Evolutionary conservation across 2,888 invertebrate genomes (phyloP).

Genomic region (Hydroisotoma schaefferi): DNA sequence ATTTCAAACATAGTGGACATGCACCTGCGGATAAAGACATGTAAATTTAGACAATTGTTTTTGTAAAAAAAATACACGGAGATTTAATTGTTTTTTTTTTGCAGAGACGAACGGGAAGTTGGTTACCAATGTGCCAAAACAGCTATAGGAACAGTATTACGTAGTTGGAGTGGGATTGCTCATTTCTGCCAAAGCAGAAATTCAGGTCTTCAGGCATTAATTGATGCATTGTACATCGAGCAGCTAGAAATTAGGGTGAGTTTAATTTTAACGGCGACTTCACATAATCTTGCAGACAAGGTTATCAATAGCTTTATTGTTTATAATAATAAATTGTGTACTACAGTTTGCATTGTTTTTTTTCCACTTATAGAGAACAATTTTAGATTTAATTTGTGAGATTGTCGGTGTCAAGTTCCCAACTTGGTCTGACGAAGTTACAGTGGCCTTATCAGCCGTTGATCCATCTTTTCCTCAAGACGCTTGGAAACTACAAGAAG

Average conservation of each 20-base stretch:
- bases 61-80: background rate
- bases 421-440: constrained; percentile 88
- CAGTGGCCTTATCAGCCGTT: constrained; percentile 79
- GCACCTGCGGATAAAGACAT: constrained; percentile 42
- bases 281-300: background rate
- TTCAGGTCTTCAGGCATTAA: constrained; percentile 72
- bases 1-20: constrained; percentile 57
- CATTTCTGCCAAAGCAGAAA: constrained; percentile 79
- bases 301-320: background rate
- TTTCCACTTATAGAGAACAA: constrained; percentile 68
- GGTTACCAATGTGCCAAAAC: constrained; percentile 80
- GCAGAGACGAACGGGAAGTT: constrained; percentile 65
- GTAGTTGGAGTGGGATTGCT: constrained; percentile 80
- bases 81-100: constrained; percentile 7
- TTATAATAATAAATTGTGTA: background rate
- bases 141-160: constrained; percentile 54
- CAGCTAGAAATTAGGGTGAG: constrained; percentile 82
- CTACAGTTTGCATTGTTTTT: constrained; percentile 12
- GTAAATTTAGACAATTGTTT: constrained; percentile 12
- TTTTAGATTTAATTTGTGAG: constrained; percentile 87
- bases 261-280: constrained; percentile 5
- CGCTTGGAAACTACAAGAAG: constrained; percentile 84
- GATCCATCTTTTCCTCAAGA: constrained; percentile 75
- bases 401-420: constrained; percentile 81
- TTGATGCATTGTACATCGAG: constrained; percentile 77